These are phyloP conservation scores for Coccyzus lansbergi DNA, from an alignment of 2,797 vertebrate genomes.

Conservation along the genomic window DNA sequence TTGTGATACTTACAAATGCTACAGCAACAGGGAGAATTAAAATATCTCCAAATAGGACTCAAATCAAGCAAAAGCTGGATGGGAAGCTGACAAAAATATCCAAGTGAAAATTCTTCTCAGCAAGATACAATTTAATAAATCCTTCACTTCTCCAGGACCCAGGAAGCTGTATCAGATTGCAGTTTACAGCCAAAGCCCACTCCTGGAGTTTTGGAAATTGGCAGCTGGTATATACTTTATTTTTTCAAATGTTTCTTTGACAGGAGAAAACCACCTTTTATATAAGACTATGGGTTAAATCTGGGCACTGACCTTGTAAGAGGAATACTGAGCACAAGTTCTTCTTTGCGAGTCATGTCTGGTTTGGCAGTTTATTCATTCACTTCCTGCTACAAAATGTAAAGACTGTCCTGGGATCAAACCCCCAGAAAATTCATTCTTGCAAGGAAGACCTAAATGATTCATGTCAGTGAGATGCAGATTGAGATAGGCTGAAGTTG, in stretches of 20 bases:
- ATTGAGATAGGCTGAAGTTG: neutral
- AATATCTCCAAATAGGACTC: neutral
- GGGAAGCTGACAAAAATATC: neutral
- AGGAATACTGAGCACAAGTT: neutral
- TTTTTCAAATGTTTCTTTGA: conserved; percentile 5
- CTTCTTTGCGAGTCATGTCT: neutral
- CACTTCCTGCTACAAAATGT: neutral
- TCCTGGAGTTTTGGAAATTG: conserved; percentile 25
- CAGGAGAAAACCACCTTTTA: conserved; percentile 1
- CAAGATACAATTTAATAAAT: neutral
- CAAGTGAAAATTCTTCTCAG: neutral
- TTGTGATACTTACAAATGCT: neutral
- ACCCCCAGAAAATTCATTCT: neutral
- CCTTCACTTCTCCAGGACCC: neutral
- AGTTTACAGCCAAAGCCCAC: neutral
- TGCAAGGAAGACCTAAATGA: neutral
- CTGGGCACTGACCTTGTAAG: neutral
- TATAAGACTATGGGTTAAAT: neutral
- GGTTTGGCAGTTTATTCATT: neutral
- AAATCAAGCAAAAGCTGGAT: neutral
- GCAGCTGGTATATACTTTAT: neutral
- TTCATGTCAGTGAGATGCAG: neutral
- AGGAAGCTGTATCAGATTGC: neutral
- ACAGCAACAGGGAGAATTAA: neutral
- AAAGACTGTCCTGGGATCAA: neutral